Evolutionary conservation across 2,888 invertebrate genomes (phyloP).

Genomic region (Chaetoderma sp.): DNA sequence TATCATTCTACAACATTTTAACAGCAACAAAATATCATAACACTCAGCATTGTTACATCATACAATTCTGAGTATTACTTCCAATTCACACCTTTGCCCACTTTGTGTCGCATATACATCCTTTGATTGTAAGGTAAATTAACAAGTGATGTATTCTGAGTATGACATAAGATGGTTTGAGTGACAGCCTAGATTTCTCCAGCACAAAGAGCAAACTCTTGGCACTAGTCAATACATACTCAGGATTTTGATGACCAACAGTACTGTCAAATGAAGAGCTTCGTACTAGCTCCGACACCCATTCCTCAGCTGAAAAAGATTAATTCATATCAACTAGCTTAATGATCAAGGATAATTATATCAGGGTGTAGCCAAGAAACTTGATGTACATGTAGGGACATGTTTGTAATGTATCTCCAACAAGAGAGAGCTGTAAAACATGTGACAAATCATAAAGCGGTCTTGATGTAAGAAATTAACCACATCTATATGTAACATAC

Average conservation of each 20-base stretch:
- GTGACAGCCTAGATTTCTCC: neutral
- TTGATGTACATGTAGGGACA: neutral
- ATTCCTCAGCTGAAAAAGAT: slow-evolving; percentile 75
- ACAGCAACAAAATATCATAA: no score
- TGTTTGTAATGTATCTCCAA: neutral
- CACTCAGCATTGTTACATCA: no score
- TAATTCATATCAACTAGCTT: slow-evolving; percentile 1
- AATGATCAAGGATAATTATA: neutral
- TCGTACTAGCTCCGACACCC: slow-evolving; percentile 86
- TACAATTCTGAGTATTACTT: no score
- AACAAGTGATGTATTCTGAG: neutral
- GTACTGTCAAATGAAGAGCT: slow-evolving; percentile 82
- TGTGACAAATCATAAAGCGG: neutral
- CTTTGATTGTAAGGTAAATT: no score
- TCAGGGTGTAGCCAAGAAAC: neutral
- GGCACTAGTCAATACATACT: slow-evolving; percentile 77
- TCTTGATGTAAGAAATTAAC: no score
- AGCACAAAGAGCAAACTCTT: neutral
- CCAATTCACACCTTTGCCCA: no score
- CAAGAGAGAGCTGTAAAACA: neutral
- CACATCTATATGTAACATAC: no score
- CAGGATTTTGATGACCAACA: slow-evolving; percentile 86
- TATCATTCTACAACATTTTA: no score
- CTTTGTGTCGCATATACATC: no score
- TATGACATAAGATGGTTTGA: neutral